Evolutionary conservation across 2,113 vertebrate species (phyloP).

Genomic region (Tamias sibiricus): DNA sequence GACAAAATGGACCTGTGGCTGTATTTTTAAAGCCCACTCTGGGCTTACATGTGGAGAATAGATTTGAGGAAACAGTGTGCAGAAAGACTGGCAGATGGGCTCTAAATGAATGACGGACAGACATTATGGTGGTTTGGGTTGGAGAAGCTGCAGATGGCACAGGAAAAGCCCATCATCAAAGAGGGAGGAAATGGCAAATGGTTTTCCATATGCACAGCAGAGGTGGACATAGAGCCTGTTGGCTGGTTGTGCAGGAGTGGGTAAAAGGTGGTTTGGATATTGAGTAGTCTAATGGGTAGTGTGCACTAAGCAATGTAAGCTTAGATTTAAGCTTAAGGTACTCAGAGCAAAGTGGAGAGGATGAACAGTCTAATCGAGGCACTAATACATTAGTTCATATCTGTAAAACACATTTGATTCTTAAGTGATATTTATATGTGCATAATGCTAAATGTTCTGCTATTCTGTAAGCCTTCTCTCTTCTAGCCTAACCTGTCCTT

Average conservation of each 20-base stretch:
- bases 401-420: background rate
- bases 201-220: background rate
- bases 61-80: background rate
- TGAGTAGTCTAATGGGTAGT: background rate
- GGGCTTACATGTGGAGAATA: background rate
- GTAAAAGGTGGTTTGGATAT: no score
- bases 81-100: background rate
- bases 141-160: background rate
- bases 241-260: background rate
- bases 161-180: background rate
- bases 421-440: background rate
- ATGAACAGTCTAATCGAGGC: background rate
- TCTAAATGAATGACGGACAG: no score
- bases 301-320: fast-evolving
- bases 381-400: background rate
- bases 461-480: background rate
- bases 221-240: background rate
- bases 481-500: background rate
- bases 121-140: background rate
- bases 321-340: background rate
- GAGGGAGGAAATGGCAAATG: background rate
- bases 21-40: background rate
- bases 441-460: background rate
- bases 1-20: background rate
- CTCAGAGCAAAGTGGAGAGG: background rate